Percentiles rank a stretch among this genome's conserved stretches.
Evolutionary conservation across 2,888 invertebrate species (phyloP).

Genomic region (Andrena bucephala): DNA sequence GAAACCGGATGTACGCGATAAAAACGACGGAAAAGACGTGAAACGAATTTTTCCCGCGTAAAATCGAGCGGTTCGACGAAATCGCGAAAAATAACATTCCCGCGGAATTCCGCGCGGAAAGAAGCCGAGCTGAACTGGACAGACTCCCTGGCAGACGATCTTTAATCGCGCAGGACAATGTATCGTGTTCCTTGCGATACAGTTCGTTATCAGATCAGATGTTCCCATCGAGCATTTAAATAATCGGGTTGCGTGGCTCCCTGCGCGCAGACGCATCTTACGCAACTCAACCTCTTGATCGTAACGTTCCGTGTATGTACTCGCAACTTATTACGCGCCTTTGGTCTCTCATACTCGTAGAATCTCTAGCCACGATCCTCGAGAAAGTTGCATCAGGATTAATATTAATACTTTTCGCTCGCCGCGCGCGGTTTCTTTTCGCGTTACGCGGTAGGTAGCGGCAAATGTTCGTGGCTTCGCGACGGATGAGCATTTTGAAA

Average conservation of each 20-base stretch:
- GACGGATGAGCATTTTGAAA: no score
- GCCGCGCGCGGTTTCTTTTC: neutral
- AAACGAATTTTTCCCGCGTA: conserved; percentile 2
- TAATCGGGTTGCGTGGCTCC: conserved; percentile 36
- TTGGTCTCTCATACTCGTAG: neutral
- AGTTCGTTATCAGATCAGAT: conserved; percentile 49
- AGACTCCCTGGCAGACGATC: conserved; percentile 29
- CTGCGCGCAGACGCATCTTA: neutral
- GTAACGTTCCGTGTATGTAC: neutral
- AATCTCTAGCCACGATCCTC: neutral
- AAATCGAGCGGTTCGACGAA: neutral
- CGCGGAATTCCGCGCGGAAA: conserved; percentile 41
- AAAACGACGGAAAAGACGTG: neutral
- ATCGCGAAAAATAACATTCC: conserved; percentile 7
- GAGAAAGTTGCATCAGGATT: conserved; percentile 5
- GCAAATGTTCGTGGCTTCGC: no score
- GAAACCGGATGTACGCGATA: neutral
- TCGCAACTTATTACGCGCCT: neutral
- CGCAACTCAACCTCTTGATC: conserved; percentile 8
- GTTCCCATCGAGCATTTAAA: conserved; percentile 52
- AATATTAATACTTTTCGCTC: conserved; percentile 3
- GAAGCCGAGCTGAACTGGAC: conserved; percentile 49
- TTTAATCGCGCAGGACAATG: conserved; percentile 49
- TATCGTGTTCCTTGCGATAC: conserved; percentile 32
- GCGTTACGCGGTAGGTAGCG: neutral